Evolutionary conservation across 2,797 vertebrate species (phyloP).

Genomic region (Xenentodon cancila): DNA sequence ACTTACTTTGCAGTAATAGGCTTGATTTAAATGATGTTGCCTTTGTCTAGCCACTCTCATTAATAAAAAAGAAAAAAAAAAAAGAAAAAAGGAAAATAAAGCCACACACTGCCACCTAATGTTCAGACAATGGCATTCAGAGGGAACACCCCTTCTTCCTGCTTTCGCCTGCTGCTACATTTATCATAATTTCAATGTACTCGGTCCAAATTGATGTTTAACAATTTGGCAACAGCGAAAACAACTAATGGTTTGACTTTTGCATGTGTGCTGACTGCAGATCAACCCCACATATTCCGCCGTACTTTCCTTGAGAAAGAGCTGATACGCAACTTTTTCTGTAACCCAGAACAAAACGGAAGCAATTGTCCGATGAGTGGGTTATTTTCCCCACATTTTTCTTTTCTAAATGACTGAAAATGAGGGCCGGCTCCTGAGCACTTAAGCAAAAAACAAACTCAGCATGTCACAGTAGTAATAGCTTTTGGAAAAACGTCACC

Average conservation of each 20-base stretch:
- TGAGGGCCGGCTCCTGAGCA: conserved; percentile 42
- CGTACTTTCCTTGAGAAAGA: conserved; percentile 26
- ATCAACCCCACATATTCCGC: not conserved
- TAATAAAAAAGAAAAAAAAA: too few relatives aligned
- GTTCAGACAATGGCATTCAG: conserved; percentile 26
- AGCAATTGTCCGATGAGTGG: conserved; percentile 50
- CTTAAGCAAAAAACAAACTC: conserved; percentile 64
- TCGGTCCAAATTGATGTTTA: conserved; percentile 4
- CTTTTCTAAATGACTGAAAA: conserved; percentile 53
- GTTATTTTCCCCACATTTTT: conserved; percentile 44
- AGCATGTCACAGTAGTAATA: conserved; percentile 61
- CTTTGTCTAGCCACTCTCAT: too few relatives aligned
- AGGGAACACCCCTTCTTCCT: conserved; percentile 27
- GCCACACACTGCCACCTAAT: conserved; percentile 73
- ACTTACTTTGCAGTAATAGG: too few relatives aligned
- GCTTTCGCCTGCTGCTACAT: conserved; percentile 11
- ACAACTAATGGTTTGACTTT: not conserved
- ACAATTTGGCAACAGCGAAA: conserved; percentile 5
- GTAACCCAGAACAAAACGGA: conserved; percentile 46
- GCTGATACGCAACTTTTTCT: conserved; percentile 45
- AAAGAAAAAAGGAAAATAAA: conserved; percentile 1
- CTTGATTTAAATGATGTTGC: too few relatives aligned
- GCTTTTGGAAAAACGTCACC: conserved; percentile 68
- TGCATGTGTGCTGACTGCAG: not conserved
- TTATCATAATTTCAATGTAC: conserved; percentile 3